Evolutionary conservation across 1,140 invertebrate genomes (phyloP).

Genomic region (Aphidius gifuensis): DNA sequence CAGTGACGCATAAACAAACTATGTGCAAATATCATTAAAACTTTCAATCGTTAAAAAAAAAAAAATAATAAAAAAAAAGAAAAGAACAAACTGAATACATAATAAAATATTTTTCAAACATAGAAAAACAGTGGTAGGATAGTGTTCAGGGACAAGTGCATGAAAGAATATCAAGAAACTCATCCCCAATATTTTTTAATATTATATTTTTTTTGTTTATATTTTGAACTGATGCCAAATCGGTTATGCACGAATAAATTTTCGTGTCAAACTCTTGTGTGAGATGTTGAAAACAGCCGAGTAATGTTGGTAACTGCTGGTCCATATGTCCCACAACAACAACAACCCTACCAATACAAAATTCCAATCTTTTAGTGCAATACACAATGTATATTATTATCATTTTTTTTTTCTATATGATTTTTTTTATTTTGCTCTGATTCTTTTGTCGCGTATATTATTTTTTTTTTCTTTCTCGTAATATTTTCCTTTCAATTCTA

Average conservation of each 20-base stretch:
- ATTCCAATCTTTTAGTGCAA: too few relatives aligned
- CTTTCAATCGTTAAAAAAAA: conserved; percentile 51
- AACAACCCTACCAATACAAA: too few relatives aligned
- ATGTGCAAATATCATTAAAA: conserved; percentile 49
- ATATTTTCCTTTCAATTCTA: too few relatives aligned
- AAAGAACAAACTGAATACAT: conserved; percentile 3
- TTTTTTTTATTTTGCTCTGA: too few relatives aligned
- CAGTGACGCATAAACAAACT: conserved; percentile 33
- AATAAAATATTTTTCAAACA: conserved; percentile 4
- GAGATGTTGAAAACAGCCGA: conserved; percentile 28
- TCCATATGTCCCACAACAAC: conserved; percentile 1
- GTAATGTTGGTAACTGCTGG: neutral
- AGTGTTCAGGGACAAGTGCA: conserved; percentile 20
- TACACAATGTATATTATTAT: too few relatives aligned
- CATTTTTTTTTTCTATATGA: too few relatives aligned
- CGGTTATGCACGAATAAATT: conserved; percentile 54
- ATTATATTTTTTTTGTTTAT: neutral
- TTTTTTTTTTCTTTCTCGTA: too few relatives aligned
- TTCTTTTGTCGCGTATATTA: too few relatives aligned
- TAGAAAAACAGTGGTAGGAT: conserved; percentile 5
- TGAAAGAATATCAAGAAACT: conserved; percentile 3
- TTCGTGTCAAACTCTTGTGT: conserved; percentile 46
- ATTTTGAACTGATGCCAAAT: conserved; percentile 39
- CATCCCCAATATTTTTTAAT: too few relatives aligned
- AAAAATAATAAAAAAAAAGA: conserved; percentile 1